Percentiles rank a stretch among this genome's conserved stretches.
Evolutionary conservation across 2,797 vertebrate species (phyloP).

Genomic region (Valencia hispanica): DNA sequence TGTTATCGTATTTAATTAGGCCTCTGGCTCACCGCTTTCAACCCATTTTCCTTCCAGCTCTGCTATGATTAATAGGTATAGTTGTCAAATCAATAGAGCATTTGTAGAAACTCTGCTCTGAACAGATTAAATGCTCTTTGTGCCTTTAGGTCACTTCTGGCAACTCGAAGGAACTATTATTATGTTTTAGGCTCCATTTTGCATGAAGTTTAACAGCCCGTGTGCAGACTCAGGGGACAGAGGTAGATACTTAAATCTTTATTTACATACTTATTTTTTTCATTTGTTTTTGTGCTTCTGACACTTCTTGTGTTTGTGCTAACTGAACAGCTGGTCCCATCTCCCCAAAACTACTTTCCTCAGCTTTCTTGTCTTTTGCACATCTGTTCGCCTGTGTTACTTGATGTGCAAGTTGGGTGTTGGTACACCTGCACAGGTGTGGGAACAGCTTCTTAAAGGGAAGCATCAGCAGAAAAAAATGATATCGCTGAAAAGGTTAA

Average conservation of each 20-base stretch:
- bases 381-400: constrained; percentile 65
- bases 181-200: constrained; percentile 48
- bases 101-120: constrained; percentile 69
- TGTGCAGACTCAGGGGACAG: constrained; percentile 17
- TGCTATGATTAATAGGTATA: constrained; percentile 68
- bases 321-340: constrained; percentile 61
- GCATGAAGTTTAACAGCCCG: constrained; percentile 17
- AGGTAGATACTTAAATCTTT: constrained; percentile 13
- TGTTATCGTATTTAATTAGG: constrained; percentile 24
- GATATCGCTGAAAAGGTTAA: constrained; percentile 60
- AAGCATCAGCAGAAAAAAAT: constrained; percentile 53
- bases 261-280: constrained; percentile 31
- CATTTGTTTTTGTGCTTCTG: constrained; percentile 45
- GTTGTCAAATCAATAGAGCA: constrained; percentile 72
- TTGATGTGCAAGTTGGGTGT: constrained; percentile 51
- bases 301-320: constrained; percentile 43
- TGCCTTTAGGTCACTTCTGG: constrained; percentile 39
- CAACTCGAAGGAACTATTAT: constrained; percentile 45
- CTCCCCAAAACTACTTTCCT: constrained; percentile 41
- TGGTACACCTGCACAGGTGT: constrained; percentile 55
- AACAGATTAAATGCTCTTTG: constrained; percentile 65
- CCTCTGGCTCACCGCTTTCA: constrained; percentile 19
- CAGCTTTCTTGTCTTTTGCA: constrained; percentile 54
- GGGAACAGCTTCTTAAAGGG: constrained; percentile 43
- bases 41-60: constrained; percentile 26